Conservation (phyloP, 2,113 vertebrate species). For the Coregonus clupeaformis region DNA sequence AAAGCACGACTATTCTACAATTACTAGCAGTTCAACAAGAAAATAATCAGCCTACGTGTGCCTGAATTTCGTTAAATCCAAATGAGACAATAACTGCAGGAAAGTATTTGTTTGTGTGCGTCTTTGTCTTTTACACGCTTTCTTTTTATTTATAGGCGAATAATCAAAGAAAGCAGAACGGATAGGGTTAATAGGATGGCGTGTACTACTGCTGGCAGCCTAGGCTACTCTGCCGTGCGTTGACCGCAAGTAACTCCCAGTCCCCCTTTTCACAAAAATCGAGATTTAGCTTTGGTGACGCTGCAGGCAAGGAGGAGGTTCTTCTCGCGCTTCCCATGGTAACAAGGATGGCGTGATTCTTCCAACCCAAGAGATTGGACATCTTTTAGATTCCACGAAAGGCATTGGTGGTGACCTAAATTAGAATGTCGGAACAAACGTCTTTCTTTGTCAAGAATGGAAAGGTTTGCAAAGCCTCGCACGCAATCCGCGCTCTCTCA, state of each 20-base stretch:
- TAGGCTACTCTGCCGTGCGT: not conserved
- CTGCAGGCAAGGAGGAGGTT: slow-evolving; percentile 62
- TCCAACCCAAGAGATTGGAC: slow-evolving; percentile 71
- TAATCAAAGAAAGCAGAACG: not conserved
- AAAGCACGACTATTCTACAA: not conserved
- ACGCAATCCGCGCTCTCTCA: slow-evolving; percentile 30
- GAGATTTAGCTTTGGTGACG: slow-evolving; percentile 71
- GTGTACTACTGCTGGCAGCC: slow-evolving; percentile 16
- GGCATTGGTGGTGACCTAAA: slow-evolving; percentile 68
- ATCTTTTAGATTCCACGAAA: slow-evolving; percentile 63
- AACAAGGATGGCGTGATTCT: slow-evolving; percentile 72
- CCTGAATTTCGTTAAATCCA: too few relatives aligned
- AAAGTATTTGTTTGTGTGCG: not conserved
- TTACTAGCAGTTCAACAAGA: not conserved
- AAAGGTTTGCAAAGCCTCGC: slow-evolving; percentile 43
- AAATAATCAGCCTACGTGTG: too few relatives aligned
- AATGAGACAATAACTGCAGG: too few relatives aligned
- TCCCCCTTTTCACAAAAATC: slow-evolving; percentile 33
- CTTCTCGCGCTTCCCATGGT: slow-evolving; percentile 64
- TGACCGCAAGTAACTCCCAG: slow-evolving; percentile 69
- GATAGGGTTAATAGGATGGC: not conserved
- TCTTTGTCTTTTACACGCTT: not conserved
- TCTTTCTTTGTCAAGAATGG: slow-evolving; percentile 48
- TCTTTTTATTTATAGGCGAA: not conserved
- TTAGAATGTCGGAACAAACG: slow-evolving; percentile 58